Percentiles rank a stretch among this genome's conserved stretches.
Evolutionary conservation across 2,888 invertebrate species (phyloP).

Genomic region (Eupithecia subumbrata): DNA sequence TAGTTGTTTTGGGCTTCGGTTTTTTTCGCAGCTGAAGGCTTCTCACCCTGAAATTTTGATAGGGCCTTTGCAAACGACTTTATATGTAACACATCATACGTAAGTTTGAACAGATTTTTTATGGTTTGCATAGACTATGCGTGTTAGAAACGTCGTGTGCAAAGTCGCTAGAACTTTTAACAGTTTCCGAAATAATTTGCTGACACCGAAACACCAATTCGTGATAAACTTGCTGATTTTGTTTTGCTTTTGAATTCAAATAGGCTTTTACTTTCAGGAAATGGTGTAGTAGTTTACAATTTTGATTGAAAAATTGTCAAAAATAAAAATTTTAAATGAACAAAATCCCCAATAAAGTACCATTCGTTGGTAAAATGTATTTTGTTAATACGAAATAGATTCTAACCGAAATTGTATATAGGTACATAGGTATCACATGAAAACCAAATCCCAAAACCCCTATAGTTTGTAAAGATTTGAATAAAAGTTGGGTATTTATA

Average conservation of each 20-base stretch:
- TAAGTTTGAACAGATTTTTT: too few relatives aligned
- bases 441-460: background rate
- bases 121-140: background rate
- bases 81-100: too few relatives aligned
- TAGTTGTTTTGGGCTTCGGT: slow-evolving; percentile 94
- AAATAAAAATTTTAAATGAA: background rate
- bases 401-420: background rate
- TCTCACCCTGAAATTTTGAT: slow-evolving; percentile 36
- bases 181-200: background rate
- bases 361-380: background rate
- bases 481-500: background rate
- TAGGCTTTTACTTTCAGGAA: slow-evolving; percentile 13
- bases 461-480: background rate
- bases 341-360: background rate
- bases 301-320: background rate
- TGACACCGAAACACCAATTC: slow-evolving; percentile 28
- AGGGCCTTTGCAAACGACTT: slow-evolving; percentile 7
- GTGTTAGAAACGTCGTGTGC: background rate
- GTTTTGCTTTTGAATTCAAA: background rate
- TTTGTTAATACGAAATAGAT: background rate
- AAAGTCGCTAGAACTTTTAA: background rate
- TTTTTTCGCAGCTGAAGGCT: slow-evolving; percentile 44
- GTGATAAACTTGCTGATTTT: slow-evolving; percentile 5
- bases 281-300: slow-evolving; percentile 28
- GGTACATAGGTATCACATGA: too few relatives aligned